Percentiles rank a stretch among this genome's conserved stretches.
These are phyloP conservation scores for Acromyrmex echinatior DNA, from an alignment of 1,140 invertebrate species.

Conservation along the genomic window DNA sequence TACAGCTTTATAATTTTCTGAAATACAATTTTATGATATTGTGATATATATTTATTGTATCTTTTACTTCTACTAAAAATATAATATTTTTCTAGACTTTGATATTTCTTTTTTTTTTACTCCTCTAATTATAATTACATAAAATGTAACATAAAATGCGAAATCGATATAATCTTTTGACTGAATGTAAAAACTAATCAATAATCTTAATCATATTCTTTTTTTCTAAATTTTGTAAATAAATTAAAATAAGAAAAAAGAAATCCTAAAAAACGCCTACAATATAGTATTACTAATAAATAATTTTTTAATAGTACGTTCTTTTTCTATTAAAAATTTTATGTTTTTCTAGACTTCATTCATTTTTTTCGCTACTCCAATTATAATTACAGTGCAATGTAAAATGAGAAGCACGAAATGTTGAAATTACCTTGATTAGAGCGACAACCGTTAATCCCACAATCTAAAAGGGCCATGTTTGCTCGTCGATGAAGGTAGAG, in stretches of 20 bases:
- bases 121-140: background rate
- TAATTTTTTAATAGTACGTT: background rate
- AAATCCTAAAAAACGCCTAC: background rate
- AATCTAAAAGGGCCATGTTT: conserved; percentile 18
- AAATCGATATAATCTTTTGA: background rate
- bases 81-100: background rate
- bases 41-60: background rate
- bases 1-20: background rate
- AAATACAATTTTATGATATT: conserved; percentile 1
- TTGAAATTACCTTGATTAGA: conserved; percentile 11
- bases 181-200: background rate
- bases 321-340: background rate
- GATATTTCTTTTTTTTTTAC: background rate
- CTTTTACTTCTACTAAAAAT: background rate
- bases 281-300: background rate
- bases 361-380: background rate
- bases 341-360: background rate
- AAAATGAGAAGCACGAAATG: conserved; percentile 17
- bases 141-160: background rate
- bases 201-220: background rate
- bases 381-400: conserved; percentile 1
- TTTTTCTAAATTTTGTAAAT: background rate
- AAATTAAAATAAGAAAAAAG: no score
- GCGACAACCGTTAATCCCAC: conserved; percentile 8
- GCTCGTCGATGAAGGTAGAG: background rate